A percentile compares a stretch with the other conserved stretches of the same genome.
These are phyloP conservation scores for Climacteris rufus DNA, from an alignment of 2,113 vertebrate genomes.

Conservation along the genomic window DNA sequence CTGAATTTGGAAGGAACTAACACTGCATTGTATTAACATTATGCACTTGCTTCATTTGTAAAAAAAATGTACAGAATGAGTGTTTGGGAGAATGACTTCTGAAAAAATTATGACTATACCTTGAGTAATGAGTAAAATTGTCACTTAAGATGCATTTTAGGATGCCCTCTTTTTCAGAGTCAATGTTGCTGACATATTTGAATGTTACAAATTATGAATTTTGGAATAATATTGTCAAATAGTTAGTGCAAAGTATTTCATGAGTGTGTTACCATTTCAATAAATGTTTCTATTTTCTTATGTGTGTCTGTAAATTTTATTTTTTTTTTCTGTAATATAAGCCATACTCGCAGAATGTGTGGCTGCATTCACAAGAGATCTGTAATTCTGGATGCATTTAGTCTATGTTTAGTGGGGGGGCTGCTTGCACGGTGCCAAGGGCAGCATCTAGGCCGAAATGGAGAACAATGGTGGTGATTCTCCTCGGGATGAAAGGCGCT, in stretches of 20 bases:
- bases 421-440: neutral
- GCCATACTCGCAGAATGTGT: neutral
- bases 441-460: neutral
- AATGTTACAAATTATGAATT: neutral
- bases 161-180: neutral
- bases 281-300: constrained; percentile 33
- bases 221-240: neutral
- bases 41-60: neutral
- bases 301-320: neutral
- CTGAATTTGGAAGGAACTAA: neutral
- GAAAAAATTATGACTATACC: neutral
- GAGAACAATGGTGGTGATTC: neutral
- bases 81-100: neutral
- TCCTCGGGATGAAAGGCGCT: neutral
- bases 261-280: neutral
- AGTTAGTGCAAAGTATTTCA: neutral
- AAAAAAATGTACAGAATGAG: neutral
- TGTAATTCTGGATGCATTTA: neutral
- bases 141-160: neutral
- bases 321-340: neutral
- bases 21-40: neutral
- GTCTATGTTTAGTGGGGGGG: neutral
- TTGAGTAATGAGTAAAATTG: neutral
- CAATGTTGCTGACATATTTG: neutral
- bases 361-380: neutral